Percentiles rank a stretch among this genome's conserved stretches.
Conservation (phyloP, 2,888 invertebrate genomes). For the Muschampia plurimacula region DNA sequence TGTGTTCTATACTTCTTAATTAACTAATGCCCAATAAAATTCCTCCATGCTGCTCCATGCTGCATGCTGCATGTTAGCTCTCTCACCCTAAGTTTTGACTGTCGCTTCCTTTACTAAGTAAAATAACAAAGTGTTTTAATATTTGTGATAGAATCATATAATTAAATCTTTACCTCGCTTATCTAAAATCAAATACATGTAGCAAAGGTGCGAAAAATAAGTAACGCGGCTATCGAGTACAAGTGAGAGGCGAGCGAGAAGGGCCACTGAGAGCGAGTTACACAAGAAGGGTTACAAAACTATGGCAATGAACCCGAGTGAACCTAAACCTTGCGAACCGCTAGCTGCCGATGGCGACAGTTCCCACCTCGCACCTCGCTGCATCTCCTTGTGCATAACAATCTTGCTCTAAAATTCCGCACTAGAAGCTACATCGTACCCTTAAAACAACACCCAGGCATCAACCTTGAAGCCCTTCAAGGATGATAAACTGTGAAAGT, state of each 20-base stretch:
- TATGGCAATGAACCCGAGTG: constrained; percentile 85
- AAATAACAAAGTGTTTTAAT: no score
- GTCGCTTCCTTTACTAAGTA: no score
- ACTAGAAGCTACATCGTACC: neutral
- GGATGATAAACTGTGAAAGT: neutral
- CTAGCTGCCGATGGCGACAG: constrained; percentile 76
- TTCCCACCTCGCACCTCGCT: constrained; percentile 53
- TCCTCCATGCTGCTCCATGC: no score
- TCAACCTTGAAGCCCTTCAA: neutral
- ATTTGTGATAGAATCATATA: no score
- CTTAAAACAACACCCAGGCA: neutral
- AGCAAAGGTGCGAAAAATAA: constrained; percentile 46
- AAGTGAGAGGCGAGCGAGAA: constrained; percentile 79
- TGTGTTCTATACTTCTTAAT: neutral
- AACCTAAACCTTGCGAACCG: constrained; percentile 85
- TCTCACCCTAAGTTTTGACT: no score
- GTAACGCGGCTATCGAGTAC: constrained; percentile 62
- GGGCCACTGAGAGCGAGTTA: constrained; percentile 80
- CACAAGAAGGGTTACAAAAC: constrained; percentile 86
- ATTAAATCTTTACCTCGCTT: neutral
- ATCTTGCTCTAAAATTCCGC: constrained; percentile 40
- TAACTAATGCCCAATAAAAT: neutral
- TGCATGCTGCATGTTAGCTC: no score
- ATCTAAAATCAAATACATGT: neutral
- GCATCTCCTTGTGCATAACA: constrained; percentile 40